A percentile compares a stretch with the other conserved stretches of the same genome.
phyloP scores from a whole-genome alignment of 2,797 vertebrate genomes.

The Sarcoramphus papa region DNA sequence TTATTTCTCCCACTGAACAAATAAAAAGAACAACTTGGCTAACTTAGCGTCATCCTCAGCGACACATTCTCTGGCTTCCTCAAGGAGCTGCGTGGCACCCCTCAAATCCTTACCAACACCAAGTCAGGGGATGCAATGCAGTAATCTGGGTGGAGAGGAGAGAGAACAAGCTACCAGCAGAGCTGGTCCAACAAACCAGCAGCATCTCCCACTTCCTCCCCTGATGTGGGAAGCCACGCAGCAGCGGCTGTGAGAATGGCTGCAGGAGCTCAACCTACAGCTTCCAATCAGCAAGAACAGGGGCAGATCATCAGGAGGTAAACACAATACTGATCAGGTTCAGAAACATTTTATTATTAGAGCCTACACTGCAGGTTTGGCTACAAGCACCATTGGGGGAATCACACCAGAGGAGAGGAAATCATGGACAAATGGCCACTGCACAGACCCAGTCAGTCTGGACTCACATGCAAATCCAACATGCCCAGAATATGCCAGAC shows the following conservation, averaged over 20 bases:
- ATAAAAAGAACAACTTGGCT: not conserved
- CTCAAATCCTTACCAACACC: not conserved
- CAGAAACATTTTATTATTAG: not conserved
- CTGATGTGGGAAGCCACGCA: not conserved
- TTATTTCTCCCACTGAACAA: not conserved
- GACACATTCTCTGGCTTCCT: not conserved
- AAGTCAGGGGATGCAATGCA: not conserved
- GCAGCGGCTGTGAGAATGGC: not conserved
- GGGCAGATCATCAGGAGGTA: not conserved
- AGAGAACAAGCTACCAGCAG: not conserved
- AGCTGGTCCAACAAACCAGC: not conserved
- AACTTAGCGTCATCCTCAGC: not conserved
- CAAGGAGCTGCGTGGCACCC: not conserved
- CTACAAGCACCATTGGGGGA: not conserved
- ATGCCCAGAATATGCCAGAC: not conserved
- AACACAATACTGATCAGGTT: not conserved
- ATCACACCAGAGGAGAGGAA: not conserved
- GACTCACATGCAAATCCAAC: fast-evolving
- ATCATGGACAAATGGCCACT: not conserved
- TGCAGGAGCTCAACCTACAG: not conserved
- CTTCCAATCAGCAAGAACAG: not conserved
- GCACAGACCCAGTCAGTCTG: not conserved
- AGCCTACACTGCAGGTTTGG: not conserved
- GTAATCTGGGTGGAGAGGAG: not conserved
- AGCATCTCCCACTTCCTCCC: not conserved